Base-by-base conservation (phyloP, 1,140 invertebrate species). In the Tetramorium alpestre region DNA sequence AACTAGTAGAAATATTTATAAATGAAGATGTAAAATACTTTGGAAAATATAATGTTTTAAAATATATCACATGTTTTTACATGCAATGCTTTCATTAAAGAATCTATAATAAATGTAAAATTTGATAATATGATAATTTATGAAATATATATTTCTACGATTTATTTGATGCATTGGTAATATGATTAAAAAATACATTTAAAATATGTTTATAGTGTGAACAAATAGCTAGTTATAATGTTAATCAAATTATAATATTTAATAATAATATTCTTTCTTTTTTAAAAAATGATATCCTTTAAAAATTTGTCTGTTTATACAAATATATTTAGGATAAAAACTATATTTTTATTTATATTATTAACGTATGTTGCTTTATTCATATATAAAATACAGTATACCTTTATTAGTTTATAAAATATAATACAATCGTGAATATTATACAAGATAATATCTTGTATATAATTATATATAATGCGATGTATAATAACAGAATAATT, bases 31-130 rank as follows among this genome's bases (percentile, higher is more conserved):
- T 80, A 80, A 69, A 80, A 69, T 80, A 7, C 7, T 69, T 80
- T 80, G 33, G 13, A 80, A 80, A 80, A 80, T 80, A 80, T 51
- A 65, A 38, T 38, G 18, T 80, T 80, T 80, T 10, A 54, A 69
- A 69, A 69, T 7, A 62, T 77, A n/a, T 54, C 13, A 69, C 47
- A 69, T 80, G 28, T 54, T 54, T 69, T 54, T 33, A 64, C 44
- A 47, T 80, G 56, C 13, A 33, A 69, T 10, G 22, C 22, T 80
- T 49, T 78, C n/a, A 69, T 80, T 80, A 33, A 49, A 8, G n/a
- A 22, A 38, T 78, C 5, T 78, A 33, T n/a, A 13, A 49, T 28
- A 64, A 64, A 6, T 13, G 3, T 76, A 10, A 25, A 80, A 38
- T 80, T 3, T 67, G 47, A 80, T 80, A 6, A 6, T 38, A 64